These are phyloP conservation scores for Idaea aversata DNA, from an alignment of 2,888 invertebrate genomes.

Conservation along the genomic window DNA sequence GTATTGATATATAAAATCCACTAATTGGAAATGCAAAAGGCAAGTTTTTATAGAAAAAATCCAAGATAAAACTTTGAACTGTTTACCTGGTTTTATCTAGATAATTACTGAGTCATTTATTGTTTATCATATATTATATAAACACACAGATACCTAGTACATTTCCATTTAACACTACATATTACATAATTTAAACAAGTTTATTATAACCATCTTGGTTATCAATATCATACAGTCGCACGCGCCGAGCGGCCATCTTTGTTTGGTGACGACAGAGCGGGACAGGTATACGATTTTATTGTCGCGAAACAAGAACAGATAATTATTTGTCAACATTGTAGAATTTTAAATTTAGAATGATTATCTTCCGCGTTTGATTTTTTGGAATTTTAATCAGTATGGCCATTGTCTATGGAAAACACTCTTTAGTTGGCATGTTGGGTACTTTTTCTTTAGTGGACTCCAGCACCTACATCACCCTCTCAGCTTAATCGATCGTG, in stretches of 20 bases:
- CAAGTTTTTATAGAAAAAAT: too few species aligned
- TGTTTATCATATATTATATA: neutral
- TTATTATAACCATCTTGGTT: neutral
- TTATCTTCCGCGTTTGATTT: slow-evolving; percentile 30
- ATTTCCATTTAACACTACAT: neutral
- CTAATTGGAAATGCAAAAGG: too few species aligned
- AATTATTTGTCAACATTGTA: slow-evolving; percentile 64
- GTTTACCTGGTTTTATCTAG: too few species aligned
- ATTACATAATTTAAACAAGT: neutral
- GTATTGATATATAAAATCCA: too few species aligned
- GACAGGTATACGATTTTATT: slow-evolving; percentile 18
- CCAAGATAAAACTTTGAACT: too few species aligned
- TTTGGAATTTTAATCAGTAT: neutral
- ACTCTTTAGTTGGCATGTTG: too few species aligned
- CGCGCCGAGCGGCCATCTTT: slow-evolving; percentile 29
- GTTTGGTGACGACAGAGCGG: slow-evolving; percentile 27
- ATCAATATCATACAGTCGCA: neutral
- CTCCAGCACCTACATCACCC: too few species aligned
- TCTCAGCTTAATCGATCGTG: too few species aligned
- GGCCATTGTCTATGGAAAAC: too few species aligned
- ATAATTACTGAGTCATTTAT: neutral
- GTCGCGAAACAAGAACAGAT: slow-evolving; percentile 36
- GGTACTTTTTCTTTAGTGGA: too few species aligned
- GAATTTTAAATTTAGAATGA: slow-evolving; percentile 55
- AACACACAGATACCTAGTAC: neutral